phyloP scores from a whole-genome alignment of 2,797 vertebrate genomes.

The Oreortyx pictus region DNA sequence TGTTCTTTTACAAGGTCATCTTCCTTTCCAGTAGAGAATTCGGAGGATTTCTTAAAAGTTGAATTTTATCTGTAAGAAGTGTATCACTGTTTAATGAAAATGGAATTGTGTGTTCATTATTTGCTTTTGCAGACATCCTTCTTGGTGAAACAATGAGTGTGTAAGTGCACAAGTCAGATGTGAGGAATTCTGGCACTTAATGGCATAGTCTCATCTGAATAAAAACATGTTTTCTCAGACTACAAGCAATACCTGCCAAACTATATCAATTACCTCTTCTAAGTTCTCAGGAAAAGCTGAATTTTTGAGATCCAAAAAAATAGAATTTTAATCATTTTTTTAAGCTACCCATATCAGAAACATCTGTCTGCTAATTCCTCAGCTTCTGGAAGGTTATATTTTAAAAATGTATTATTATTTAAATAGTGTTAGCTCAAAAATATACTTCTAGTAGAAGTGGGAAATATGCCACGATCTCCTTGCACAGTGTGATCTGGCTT shows the following conservation, averaged over 20 bases:
- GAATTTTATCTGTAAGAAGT: constrained; percentile 13
- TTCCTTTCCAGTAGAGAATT: constrained; percentile 43
- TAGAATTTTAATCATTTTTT: not conserved
- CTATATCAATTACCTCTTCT: not conserved
- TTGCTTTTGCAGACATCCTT: not conserved
- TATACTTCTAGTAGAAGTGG: not conserved
- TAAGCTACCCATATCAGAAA: not conserved
- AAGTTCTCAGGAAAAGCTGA: not conserved
- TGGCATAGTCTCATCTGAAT: not conserved
- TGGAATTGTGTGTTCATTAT: not conserved
- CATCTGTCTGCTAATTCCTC: not conserved
- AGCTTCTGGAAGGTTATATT: not conserved
- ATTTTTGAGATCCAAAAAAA: not conserved
- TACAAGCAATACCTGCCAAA: not conserved
- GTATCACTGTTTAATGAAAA: not conserved
- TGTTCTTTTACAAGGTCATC: constrained; percentile 33
- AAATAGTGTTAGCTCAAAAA: not conserved
- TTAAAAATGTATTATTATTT: not conserved
- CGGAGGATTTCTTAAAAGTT: constrained; percentile 1
- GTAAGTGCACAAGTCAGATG: not conserved
- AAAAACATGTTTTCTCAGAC: not conserved
- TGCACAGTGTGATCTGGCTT: accelerated
- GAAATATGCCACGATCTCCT: not conserved
- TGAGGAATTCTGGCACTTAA: not conserved
- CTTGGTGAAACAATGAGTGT: not conserved